Evolutionary conservation across 2,113 vertebrate species (phyloP), one percentile per base, ranked within the genome.

Genomic region (Barbus barbus): DNA sequence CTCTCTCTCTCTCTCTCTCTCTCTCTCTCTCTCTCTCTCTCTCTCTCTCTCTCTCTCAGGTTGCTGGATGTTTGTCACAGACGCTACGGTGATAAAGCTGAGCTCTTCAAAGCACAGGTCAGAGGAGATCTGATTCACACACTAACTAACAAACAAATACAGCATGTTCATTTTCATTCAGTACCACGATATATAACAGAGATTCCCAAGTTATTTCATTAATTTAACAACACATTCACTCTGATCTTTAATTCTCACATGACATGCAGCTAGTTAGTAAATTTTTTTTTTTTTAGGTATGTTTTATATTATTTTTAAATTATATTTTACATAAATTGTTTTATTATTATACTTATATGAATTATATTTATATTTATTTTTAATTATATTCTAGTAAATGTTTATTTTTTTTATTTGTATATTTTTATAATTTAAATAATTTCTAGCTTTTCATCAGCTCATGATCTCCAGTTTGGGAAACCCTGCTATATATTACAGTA

Each of bases 41-140:
- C 28, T 18, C 67, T n/a, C 3, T 76, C 11, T 72, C 75, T 85
- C 9, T 81, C 36, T 67, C 86, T 71, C 85, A 98, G 97, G 90
- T 84, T 98, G 86, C 71, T 98, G 93, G 96, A 96, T 48, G 92
- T 97, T 87, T 94, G 93, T 88, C 95, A 96, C 90, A 95, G 96
- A 85, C 93, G 91, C 20, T 88, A 89, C 2, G 93, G 94, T 82
- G 91, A 94, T 90, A 95, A 91, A 0, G 92, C 93, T 9, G 94
- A 96, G 61, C 93, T 97, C 78, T 97, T 96, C 90, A 95, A 93
- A 41, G 86, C 94, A 0, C 88, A 97, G 95, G 97, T 98, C 93
- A 93, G 93, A 36, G 26, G 26, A 9, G 3, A 9, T 9, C 6
- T 20, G 26, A 31, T 65, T 65, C 3, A 71, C 38, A 26, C 36